These are phyloP conservation scores for Nyctibius bracteatus DNA, from an alignment of 2,113 vertebrate species.

Conservation along the genomic window DNA sequence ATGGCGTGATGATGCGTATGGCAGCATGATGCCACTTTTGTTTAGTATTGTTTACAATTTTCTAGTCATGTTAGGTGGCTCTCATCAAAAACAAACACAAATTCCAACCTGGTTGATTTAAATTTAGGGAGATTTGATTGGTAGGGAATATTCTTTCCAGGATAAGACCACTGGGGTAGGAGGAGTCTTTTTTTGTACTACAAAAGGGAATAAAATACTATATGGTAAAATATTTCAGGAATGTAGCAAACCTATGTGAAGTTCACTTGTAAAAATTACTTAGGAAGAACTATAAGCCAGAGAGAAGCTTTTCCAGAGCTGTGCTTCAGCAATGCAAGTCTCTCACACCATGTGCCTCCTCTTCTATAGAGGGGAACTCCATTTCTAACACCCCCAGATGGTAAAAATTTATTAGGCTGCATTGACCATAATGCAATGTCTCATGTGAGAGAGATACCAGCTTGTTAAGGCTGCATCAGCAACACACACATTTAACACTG, in stretches of 20 bases:
- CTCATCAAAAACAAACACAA: not conserved
- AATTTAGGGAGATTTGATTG: not conserved
- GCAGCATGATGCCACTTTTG: not conserved
- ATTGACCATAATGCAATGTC: not conserved
- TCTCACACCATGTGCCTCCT: not conserved
- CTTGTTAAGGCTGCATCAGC: not conserved
- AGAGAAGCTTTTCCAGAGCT: not conserved
- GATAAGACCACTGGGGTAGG: accelerated
- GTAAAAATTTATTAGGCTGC: not conserved
- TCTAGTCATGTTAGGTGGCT: not conserved
- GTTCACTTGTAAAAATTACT: not conserved
- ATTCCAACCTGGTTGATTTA: not conserved
- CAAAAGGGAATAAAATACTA: not conserved
- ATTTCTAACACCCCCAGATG: not conserved
- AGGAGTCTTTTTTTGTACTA: not conserved
- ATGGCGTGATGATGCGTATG: not conserved
- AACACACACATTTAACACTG: not conserved
- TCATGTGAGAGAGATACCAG: accelerated
- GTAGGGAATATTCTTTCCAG: not conserved
- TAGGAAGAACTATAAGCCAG: not conserved
- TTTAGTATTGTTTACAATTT: not conserved
- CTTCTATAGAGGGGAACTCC: not conserved
- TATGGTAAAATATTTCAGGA: not conserved
- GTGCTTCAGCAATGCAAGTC: not conserved
- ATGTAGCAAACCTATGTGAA: not conserved